These are phyloP conservation scores for Halcyon badia DNA, from an alignment of 2,797 vertebrate genomes.

Conservation along the genomic window DNA sequence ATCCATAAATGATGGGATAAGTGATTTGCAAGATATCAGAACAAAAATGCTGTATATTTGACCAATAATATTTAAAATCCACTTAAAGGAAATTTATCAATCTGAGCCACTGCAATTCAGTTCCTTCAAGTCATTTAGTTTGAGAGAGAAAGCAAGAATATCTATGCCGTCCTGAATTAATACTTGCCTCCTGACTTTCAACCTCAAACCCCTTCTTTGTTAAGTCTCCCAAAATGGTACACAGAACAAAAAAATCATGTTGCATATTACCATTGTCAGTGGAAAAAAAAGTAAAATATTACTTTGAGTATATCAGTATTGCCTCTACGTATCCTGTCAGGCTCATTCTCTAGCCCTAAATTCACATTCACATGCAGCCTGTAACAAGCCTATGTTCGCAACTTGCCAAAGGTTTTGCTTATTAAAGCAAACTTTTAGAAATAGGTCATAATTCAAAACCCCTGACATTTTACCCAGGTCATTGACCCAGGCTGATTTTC, in stretches of 20 bases:
- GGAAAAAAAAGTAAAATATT: not conserved
- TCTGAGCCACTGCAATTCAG: not conserved
- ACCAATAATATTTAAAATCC: not conserved
- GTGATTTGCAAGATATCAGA: not conserved
- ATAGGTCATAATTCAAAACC: not conserved
- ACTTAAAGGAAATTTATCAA: not conserved
- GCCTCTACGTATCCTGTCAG: not conserved
- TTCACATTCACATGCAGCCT: rapidly evolving
- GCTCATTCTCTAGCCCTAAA: not conserved
- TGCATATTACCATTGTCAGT: not conserved
- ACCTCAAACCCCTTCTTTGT: not conserved
- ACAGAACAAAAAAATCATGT: not conserved
- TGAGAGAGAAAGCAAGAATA: not conserved
- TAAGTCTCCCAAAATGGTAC: not conserved
- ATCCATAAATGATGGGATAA: not conserved
- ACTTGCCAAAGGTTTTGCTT: not conserved
- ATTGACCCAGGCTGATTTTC: not conserved
- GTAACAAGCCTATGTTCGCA: not conserved
- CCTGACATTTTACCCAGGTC: not conserved
- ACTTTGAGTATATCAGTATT: not conserved
- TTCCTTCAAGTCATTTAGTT: not conserved
- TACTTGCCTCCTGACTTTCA: not conserved
- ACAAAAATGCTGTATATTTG: not conserved
- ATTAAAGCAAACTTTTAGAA: not conserved
- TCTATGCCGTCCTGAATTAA: not conserved